phyloP scores from a whole-genome alignment of 2,113 vertebrate species.

The Eubucco bourcierii region DNA sequence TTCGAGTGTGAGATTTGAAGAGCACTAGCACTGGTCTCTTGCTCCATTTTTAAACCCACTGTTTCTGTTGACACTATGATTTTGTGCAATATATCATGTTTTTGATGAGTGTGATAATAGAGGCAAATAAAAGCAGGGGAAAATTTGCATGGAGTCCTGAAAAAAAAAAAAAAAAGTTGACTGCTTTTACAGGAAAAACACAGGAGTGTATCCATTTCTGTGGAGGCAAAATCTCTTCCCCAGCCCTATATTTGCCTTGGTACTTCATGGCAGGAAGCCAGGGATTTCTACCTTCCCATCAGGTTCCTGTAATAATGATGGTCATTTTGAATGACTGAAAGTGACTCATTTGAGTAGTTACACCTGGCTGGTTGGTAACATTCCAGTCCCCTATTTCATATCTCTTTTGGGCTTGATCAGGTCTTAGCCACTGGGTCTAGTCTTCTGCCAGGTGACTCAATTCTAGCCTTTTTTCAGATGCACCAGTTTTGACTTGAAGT shows the following conservation, averaged over 20 bases:
- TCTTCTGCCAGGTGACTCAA: slow-evolving; percentile 4
- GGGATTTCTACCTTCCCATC: neutral
- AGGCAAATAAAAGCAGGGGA: neutral
- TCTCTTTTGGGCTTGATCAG: neutral
- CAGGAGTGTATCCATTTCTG: neutral
- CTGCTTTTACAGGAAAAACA: neutral
- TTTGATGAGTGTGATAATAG: neutral
- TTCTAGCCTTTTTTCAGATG: neutral
- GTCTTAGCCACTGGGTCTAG: neutral
- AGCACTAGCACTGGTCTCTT: neutral
- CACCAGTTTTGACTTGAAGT: neutral
- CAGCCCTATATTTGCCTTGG: neutral
- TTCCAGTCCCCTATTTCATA: neutral
- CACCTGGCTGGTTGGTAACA: neutral
- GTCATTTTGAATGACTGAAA: neutral
- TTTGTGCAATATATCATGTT: neutral
- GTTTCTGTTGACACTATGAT: neutral
- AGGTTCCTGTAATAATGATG: neutral
- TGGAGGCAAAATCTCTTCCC: neutral
- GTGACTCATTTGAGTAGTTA: neutral
- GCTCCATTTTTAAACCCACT: neutral
- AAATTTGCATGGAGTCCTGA: neutral
- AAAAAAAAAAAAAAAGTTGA: neutral
- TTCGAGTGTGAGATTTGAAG: neutral
- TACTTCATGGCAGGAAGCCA: neutral